A percentile compares a stretch with the other conserved stretches of the same genome.
Conservation (phyloP, 2,113 vertebrate genomes). For the Triplophysa rosa region DNA sequence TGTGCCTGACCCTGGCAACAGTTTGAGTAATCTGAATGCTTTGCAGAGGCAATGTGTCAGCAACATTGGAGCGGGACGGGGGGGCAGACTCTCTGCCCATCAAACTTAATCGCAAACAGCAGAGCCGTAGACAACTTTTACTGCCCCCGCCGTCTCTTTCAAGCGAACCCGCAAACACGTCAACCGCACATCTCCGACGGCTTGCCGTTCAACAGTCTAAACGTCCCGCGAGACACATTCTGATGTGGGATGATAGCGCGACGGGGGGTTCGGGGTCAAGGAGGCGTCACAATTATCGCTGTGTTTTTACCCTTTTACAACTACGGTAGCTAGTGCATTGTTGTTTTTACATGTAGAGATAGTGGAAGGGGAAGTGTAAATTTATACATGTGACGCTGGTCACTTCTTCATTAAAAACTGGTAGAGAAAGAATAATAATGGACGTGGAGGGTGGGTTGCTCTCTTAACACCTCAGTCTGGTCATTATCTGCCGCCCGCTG, state of each 20-base stretch:
- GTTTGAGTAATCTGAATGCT: conserved; percentile 92
- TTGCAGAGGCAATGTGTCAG: conserved; percentile 83
- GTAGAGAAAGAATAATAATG: conserved; percentile 73
- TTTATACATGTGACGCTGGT: conserved; percentile 59
- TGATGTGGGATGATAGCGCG: conserved; percentile 88
- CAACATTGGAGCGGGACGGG: conserved; percentile 64
- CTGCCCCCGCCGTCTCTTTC: conserved; percentile 64
- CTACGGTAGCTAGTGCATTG: background rate
- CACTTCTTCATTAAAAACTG: conserved; percentile 50
- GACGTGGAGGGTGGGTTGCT: conserved; percentile 69
- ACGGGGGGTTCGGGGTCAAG: conserved; percentile 20
- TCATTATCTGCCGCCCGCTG: conserved; percentile 74
- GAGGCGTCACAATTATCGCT: conserved; percentile 28
- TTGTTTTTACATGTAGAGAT: conserved; percentile 23
- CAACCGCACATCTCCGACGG: conserved; percentile 81
- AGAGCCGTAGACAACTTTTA: conserved; percentile 73
- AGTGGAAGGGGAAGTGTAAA: conserved; percentile 40
- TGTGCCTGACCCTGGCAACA: conserved; percentile 93
- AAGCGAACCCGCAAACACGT: conserved; percentile 79
- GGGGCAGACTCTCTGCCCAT: conserved; percentile 77
- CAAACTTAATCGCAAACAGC: conserved; percentile 98
- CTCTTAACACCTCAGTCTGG: conserved; percentile 70
- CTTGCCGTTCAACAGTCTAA: conserved; percentile 73
- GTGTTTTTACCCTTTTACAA: background rate
- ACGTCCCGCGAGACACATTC: conserved; percentile 74